These are phyloP conservation scores for Syngnathus scovelli DNA, from an alignment of 2,113 vertebrate species.

Conservation along the genomic window DNA sequence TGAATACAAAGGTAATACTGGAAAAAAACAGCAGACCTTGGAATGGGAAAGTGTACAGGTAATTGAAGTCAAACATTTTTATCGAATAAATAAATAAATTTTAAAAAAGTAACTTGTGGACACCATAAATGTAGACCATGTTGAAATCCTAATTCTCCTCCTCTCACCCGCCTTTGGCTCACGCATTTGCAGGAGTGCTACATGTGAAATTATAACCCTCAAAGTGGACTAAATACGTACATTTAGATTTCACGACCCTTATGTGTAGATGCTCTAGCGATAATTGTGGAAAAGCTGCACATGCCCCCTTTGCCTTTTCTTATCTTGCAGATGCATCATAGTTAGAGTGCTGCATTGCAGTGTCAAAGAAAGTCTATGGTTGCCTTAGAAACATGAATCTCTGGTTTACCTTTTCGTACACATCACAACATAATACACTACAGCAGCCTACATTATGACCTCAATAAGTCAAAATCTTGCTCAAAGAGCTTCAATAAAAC, in stretches of 20 bases:
- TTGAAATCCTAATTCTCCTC: constrained; percentile 27
- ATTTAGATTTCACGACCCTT: constrained; percentile 41
- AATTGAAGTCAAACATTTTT: neutral
- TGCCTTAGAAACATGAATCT: constrained; percentile 29
- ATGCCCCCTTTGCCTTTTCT: neutral
- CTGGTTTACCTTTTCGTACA: neutral
- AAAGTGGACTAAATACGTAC: constrained; percentile 57
- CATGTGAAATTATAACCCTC: constrained; percentile 59
- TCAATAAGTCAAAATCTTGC: neutral
- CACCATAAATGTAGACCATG: constrained; percentile 10
- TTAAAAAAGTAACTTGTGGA: constrained; percentile 6
- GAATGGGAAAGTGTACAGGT: neutral
- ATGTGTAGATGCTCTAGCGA: constrained; percentile 45
- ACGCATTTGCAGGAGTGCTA: constrained; percentile 48
- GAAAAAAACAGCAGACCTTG: neutral
- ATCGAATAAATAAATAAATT: too few relatives aligned
- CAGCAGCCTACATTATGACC: neutral
- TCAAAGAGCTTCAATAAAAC: constrained; percentile 2
- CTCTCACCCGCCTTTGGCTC: constrained; percentile 54
- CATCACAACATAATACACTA: neutral
- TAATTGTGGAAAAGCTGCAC: constrained; percentile 22
- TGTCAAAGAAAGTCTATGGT: constrained; percentile 12
- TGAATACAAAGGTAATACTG: too few relatives aligned
- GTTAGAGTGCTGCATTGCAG: constrained; percentile 1
- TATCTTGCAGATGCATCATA: neutral